Evolutionary conservation across 2,888 invertebrate species (phyloP), one percentile per base, ranked within the genome.

Genomic region (Acanthosepion lycidas): DNA sequence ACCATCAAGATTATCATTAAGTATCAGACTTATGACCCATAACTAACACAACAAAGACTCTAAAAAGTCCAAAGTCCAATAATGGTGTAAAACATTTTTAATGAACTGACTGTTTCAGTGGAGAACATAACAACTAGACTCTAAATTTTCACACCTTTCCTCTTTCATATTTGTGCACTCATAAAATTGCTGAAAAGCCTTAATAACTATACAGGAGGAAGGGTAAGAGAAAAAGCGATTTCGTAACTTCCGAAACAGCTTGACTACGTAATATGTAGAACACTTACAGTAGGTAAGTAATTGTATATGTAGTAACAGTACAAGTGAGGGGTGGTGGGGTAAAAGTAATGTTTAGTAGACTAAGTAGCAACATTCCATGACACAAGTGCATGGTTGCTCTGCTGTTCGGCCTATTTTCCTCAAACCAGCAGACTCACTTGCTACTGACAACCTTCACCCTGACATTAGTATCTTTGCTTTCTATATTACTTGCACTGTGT

Each of bases 381-480:
- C 78, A 33, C 78, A 33, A 78, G 78, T 78, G 78, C 78, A 78
- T 12, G n/a, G 18, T n/a, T 78, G 78, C 78, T 78, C 78, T 78
- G 78, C 78, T 78, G n/a, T 78, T 78, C 18, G 78, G 33, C 78
- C 78, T 78, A 78, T 33, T 78, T 78, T 78, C 6, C n/a, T 18
- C 78, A 12, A 78, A 78, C 78, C 78, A 78, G 78, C 78, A 78
- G 78, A 78, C 78, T 78, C 15, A 33, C n/a, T 78, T 78, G 78
- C 78, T 78, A 78, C 78, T 15, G 78, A 78, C 78, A 78, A 78
- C 78, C 78, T 78, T 78, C 78, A 78, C 78, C 78, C 78, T 78
- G 78, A n/a, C 78, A 78, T 78, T 78, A 78, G 78, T 78, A n/a
- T n/a, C 15, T 78, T 18, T 78, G n/a, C 1, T 78, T 78, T 78